A percentile compares a stretch with the other conserved stretches of the same genome.
These are phyloP conservation scores for Dioctria rufipes DNA, from an alignment of 2,888 invertebrate species.

Conservation along the genomic window DNA sequence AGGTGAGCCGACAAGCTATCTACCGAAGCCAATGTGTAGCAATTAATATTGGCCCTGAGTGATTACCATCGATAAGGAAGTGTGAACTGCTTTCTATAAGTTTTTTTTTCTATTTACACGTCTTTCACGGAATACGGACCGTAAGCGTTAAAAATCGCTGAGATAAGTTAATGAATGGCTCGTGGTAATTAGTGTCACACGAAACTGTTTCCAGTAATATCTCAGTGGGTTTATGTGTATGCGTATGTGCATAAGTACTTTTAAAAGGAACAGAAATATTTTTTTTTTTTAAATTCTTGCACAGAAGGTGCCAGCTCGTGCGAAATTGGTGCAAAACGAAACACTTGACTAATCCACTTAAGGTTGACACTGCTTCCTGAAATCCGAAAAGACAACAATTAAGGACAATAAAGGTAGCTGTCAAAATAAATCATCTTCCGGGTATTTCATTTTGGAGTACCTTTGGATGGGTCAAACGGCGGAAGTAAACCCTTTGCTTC, in stretches of 20 bases:
- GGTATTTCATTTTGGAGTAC: conserved; percentile 13
- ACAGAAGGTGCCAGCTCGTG: neutral
- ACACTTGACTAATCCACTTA: conserved; percentile 53
- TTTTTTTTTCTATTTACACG: conserved; percentile 28
- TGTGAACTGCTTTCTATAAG: conserved; percentile 52
- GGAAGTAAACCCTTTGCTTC: conserved; percentile 47
- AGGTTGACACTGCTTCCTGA: conserved; percentile 41
- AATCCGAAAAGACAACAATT: conserved; percentile 32
- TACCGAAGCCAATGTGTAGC: conserved; percentile 49
- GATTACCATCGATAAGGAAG: conserved; percentile 48
- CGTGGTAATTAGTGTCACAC: conserved; percentile 51
- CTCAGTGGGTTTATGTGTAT: neutral
- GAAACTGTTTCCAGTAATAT: conserved; percentile 15
- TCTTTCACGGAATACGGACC: neutral
- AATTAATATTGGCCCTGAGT: conserved; percentile 48
- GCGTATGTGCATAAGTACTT: conserved; percentile 1
- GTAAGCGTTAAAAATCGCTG: conserved; percentile 41
- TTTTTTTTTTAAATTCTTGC: conserved; percentile 14
- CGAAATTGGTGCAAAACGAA: conserved; percentile 19
- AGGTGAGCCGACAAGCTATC: conserved; percentile 49
- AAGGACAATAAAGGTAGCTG: conserved; percentile 26
- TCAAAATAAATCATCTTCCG: conserved; percentile 53
- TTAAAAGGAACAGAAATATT: conserved; percentile 17
- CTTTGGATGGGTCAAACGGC: neutral
- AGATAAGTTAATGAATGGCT: conserved; percentile 49